Evolutionary conservation across 2,888 invertebrate genomes (phyloP), one percentile per base, ranked within the genome.

Genomic region (Ditula angustiorana): DNA sequence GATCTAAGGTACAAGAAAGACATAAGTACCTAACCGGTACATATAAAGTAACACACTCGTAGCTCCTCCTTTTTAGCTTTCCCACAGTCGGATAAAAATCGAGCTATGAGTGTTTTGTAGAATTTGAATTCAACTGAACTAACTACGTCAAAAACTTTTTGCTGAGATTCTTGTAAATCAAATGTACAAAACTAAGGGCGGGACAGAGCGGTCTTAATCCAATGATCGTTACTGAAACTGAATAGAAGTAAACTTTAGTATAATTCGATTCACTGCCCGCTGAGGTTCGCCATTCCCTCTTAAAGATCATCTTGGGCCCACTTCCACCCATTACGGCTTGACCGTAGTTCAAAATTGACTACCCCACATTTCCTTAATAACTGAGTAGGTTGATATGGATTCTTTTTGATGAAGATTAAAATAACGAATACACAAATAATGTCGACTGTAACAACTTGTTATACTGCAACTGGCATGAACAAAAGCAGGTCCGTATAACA

Each of bases 241-340:
- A 64, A 59, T 59, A 53, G 50, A 57, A 63, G 58, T 52, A 37
- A 64, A 59, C 46, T 64, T 64, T 59, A 47, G 64, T 64, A 35
- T 64, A 64, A 64, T 64, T 59, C 28, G 46, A 64, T 64, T 47
- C 64, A 46, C 44, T 53, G 63, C 16, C 10, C 62, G 21, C 33
- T 3, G 35, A 46, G 56, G 24, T 41, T 46, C 30, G 26, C 35
- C 26, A 33, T 35, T 24, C 30, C 55, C n/a, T 28, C 21, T 33
- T 33, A 53, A 61, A 61, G 47, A 49, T 60, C 52, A 23, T 49
- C 49, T 49, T 16, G 62, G 49, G 50, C 16, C 49, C 57, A 49
- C 23, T 47, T 61, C 37, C 33, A 30, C 46, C 37, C 19, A 62
- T 62, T 62, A 56, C 19, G 28, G 62, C 8, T 49, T 41, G 37